A percentile compares a stretch with the other conserved stretches of the same genome.
Evolutionary conservation across 2,797 vertebrate species (phyloP).

Genomic region (Threskiornis aethiopicus): DNA sequence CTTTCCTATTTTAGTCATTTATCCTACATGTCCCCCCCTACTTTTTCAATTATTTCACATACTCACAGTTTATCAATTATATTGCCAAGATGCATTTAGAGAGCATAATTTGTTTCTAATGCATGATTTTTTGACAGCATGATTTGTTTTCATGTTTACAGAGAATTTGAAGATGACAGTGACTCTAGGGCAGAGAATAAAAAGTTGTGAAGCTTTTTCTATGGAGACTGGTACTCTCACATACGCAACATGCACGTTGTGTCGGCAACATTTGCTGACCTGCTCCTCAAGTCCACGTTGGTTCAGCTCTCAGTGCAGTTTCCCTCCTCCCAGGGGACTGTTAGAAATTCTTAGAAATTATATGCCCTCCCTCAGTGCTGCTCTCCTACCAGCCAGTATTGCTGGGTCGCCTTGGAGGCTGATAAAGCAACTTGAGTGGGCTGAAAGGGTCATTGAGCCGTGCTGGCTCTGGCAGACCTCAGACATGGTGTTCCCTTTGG

Average conservation of each 20-base stretch:
- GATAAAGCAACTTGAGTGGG: background rate
- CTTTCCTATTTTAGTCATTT: constrained; percentile 55
- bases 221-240: background rate
- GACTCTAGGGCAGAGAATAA: background rate
- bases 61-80: constrained; percentile 54
- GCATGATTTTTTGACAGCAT: constrained; percentile 47
- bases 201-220: background rate
- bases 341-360: background rate
- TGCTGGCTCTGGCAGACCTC: background rate
- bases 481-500: rapidly evolving
- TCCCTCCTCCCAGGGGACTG: background rate
- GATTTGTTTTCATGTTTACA: constrained; percentile 58
- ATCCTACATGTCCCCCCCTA: background rate
- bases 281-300: background rate
- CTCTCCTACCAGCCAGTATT: background rate
- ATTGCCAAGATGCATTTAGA: constrained; percentile 40
- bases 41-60: constrained; percentile 53
- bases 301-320: background rate
- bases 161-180: background rate
- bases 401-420: background rate
- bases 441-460: background rate
- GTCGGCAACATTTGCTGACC: background rate
- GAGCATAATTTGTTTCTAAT: constrained; percentile 51
- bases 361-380: background rate
- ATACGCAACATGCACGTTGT: rapidly evolving